A percentile compares a stretch with the other conserved stretches of the same genome.
phyloP scores from a whole-genome alignment of 2,888 invertebrate species.

The Polia nebulosa region DNA sequence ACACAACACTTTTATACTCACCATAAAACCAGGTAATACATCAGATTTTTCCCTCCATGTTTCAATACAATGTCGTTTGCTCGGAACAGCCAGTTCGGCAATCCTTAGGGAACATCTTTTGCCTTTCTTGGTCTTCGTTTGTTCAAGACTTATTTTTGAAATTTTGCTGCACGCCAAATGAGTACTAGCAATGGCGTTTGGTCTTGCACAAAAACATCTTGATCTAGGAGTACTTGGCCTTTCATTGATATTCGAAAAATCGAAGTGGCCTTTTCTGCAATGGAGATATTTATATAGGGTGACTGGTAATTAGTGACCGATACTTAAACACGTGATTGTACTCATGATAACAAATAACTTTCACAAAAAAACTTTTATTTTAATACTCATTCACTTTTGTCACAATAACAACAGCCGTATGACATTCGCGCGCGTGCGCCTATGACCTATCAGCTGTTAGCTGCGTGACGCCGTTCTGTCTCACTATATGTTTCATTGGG shows the following conservation, averaged over 20 bases:
- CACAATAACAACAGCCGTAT: too few relatives aligned
- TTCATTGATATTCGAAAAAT: constrained; percentile 1
- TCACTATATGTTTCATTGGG: too few relatives aligned
- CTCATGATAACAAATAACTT: too few relatives aligned
- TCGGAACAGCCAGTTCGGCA: constrained; percentile 82
- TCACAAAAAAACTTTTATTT: too few relatives aligned
- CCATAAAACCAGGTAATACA: constrained; percentile 81
- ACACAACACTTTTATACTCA: constrained; percentile 50
- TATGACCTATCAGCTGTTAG: too few relatives aligned
- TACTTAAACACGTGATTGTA: too few relatives aligned
- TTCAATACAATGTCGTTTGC: constrained; percentile 83
- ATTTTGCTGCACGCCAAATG: constrained; percentile 1
- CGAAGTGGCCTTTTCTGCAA: constrained; percentile 22
- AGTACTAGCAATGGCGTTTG: not conserved
- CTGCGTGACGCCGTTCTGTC: too few relatives aligned
- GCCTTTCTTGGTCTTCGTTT: constrained; percentile 33
- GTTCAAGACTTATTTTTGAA: not conserved
- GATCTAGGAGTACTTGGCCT: constrained; percentile 2
- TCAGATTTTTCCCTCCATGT: constrained; percentile 80
- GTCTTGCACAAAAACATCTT: constrained; percentile 4
- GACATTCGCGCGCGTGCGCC: too few relatives aligned
- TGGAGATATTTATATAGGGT: not conserved
- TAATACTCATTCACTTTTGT: too few relatives aligned
- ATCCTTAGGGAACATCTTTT: constrained; percentile 79
- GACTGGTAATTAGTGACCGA: too few relatives aligned